Evolutionary conservation across 2,797 vertebrate genomes (phyloP).

Genomic region (Lepus oiostolus): DNA sequence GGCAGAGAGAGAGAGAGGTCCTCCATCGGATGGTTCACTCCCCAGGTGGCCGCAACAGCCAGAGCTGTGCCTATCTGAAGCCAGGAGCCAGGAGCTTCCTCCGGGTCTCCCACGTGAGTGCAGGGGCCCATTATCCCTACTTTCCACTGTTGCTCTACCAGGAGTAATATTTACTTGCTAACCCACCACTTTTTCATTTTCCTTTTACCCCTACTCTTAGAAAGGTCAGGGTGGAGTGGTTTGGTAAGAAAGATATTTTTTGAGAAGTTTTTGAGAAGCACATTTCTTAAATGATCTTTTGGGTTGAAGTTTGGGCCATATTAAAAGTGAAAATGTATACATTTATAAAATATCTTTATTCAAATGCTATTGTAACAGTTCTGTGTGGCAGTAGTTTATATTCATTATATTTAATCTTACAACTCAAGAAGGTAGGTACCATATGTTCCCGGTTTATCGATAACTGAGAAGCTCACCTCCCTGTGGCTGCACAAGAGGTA

Average conservation of each 20-base stretch:
- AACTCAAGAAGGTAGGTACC: constrained; percentile 16
- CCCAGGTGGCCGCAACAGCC: too few species aligned
- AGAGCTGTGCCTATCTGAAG: too few species aligned
- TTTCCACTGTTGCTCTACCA: not conserved
- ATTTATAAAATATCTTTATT: constrained; percentile 56
- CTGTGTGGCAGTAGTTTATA: not conserved
- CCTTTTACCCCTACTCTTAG: constrained; percentile 5
- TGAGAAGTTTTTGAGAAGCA: not conserved
- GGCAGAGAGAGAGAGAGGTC: too few species aligned
- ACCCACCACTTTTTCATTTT: not conserved
- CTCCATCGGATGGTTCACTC: too few species aligned
- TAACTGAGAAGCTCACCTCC: constrained; percentile 39
- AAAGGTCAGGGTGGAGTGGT: constrained; percentile 57
- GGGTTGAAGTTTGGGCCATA: not conserved
- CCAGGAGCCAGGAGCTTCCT: too few species aligned
- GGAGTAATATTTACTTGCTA: constrained; percentile 32
- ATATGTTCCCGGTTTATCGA: not conserved
- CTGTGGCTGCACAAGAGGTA: not conserved
- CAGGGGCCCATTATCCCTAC: not conserved
- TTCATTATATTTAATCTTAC: constrained; percentile 35
- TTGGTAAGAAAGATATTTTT: constrained; percentile 28
- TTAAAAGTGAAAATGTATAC: constrained; percentile 49
- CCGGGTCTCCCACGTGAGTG: too few species aligned
- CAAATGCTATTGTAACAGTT: constrained; percentile 41
- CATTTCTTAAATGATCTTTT: constrained; percentile 32